Evolutionary conservation across 2,888 invertebrate genomes (phyloP), one percentile per base, ranked within the genome.

Genomic region (Heliconius ethilla): DNA sequence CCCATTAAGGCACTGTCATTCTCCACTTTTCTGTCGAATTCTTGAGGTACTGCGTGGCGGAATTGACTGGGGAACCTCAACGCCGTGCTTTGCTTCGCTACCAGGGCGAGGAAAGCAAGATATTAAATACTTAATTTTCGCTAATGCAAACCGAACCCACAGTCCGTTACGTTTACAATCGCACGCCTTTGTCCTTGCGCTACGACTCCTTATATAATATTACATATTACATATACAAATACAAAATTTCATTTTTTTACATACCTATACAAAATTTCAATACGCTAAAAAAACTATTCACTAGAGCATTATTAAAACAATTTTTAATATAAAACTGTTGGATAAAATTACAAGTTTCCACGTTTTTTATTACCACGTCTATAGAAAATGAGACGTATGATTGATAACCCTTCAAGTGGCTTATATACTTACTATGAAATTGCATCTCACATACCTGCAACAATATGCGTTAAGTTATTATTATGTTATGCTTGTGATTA

Each of bases 371-470:
- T 22, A 63, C 7, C 27, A 22, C 45, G 65, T 63, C 65, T 70
- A 62, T 70, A 40, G 55, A 45, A n/a, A 69, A 72, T 73, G 73
- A 69, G 76, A 75, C 76, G 18, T 18, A 69, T 79, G 78, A 79
- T 79, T 79, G 78, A 79, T 79, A 76, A 74, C 73, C 37, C 63
- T 66, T 73, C 40, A 66, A 55, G 62, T 45, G 67, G 67, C 72
- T 45, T 70, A 78, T 78, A 75, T 75, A 78, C 78, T 76, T 69
- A 67, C 73, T 76, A 69, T 69, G 25, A 78, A 76, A 78, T 79
- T 79, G 73, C 75, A 78, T 70, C 63, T 63, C 73, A 79, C 78
- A 67, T 65, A 76, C 78, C 76, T 77, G 76, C 55, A 77, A 72
- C 45, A 65, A 37, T 65, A 63, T 65, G 22, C 62, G 62, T 59